Percentiles rank a stretch among this genome's conserved stretches.
Evolutionary conservation across 2,888 invertebrate species (phyloP).

Genomic region (Heteropelma amictum): DNA sequence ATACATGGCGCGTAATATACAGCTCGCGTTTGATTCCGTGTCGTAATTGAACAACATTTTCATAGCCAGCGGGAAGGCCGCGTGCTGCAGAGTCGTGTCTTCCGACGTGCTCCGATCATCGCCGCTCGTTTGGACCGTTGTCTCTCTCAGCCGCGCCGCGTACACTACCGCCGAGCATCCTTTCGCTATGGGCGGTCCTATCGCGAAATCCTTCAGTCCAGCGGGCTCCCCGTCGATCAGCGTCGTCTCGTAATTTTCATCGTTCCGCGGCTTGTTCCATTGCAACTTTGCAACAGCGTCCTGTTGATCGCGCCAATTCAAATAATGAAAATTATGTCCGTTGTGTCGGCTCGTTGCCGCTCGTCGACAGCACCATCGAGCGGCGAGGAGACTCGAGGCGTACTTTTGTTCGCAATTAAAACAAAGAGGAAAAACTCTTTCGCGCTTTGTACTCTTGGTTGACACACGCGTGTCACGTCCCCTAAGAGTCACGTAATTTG

Average conservation of each 20-base stretch:
- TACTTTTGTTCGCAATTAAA: too few relatives aligned
- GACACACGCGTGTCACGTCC: too few relatives aligned
- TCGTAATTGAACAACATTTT: conserved; percentile 97
- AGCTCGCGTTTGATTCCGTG: conserved; percentile 88
- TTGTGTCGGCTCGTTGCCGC: too few relatives aligned
- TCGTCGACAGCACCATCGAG: too few relatives aligned
- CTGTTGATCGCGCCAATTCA: conserved; percentile 70
- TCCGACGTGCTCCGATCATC: conserved; percentile 57
- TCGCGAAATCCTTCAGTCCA: conserved; percentile 81
- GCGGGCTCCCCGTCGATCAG: conserved; percentile 77
- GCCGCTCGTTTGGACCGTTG: conserved; percentile 13
- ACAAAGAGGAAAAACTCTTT: too few relatives aligned
- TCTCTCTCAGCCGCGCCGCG: conserved; percentile 81
- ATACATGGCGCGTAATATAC: conserved; percentile 88
- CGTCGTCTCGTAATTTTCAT: conserved; percentile 76
- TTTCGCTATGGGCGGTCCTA: conserved; percentile 87
- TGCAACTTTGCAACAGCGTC: conserved; percentile 81
- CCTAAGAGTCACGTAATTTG: too few relatives aligned
- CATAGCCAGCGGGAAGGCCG: conserved; percentile 84
- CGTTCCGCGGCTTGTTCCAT: conserved; percentile 79
- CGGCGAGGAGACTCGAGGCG: too few relatives aligned
- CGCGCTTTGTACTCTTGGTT: too few relatives aligned
- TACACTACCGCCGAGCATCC: conserved; percentile 91
- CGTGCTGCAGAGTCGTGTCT: conserved; percentile 55
- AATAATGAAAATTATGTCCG: not conserved